Evolutionary conservation across 2,113 vertebrate species (phyloP).

Genomic region (Hypocryptadius cinnamomeus): DNA sequence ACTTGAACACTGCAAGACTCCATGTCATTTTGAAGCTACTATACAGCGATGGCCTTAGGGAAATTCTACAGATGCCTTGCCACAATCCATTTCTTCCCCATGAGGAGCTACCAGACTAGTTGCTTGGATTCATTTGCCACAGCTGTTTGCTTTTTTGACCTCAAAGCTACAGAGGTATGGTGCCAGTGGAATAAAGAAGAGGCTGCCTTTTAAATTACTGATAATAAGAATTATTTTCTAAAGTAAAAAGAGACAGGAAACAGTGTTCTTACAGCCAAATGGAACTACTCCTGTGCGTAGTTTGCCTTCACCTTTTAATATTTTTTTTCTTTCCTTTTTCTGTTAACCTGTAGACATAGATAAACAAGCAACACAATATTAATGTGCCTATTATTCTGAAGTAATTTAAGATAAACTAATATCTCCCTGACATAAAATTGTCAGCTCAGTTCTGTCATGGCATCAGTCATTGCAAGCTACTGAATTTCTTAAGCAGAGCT

Average conservation of each 20-base stretch:
- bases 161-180: background rate
- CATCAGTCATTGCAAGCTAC: constrained; percentile 37
- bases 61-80: constrained; percentile 49
- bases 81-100: constrained; percentile 52
- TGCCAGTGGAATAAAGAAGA: background rate
- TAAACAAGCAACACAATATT: background rate
- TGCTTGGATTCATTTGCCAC: constrained; percentile 2
- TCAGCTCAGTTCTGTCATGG: constrained; percentile 31
- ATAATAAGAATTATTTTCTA: background rate
- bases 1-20: background rate
- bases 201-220: background rate
- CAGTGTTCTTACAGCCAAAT: background rate
- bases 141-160: constrained; percentile 38
- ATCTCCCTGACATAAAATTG: constrained; percentile 34
- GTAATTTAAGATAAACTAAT: constrained; percentile 46
- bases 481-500: constrained; percentile 15
- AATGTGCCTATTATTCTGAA: constrained; percentile 39
- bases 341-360: background rate
- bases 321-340: background rate
- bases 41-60: background rate
- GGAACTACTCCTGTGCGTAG: background rate
- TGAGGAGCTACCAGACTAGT: background rate
- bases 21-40: background rate
- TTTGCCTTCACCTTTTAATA: background rate
- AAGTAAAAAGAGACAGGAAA: background rate